A percentile compares a stretch with the other conserved stretches of the same genome.
Evolutionary conservation across 2,888 invertebrate species (phyloP).

Genomic region (Eubasilissa splendida): DNA sequence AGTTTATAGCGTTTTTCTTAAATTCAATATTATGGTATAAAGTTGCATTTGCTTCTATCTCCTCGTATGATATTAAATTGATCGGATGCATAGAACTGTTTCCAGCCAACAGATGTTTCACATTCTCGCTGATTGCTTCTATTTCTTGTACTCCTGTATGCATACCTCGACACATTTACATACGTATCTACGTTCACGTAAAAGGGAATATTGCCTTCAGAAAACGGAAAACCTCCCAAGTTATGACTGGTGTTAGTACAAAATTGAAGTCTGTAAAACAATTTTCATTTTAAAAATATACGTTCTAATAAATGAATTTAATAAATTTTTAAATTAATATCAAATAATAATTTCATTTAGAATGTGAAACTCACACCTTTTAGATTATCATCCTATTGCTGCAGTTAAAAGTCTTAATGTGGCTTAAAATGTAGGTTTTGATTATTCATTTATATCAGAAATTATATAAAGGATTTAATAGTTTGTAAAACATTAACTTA

Average conservation of each 20-base stretch:
- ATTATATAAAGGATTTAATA: no score
- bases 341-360: no score
- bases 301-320: no score
- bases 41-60: neutral
- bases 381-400: no score
- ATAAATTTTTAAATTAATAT: no score
- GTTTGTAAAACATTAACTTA: no score
- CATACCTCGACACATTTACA: conserved; percentile 16
- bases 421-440: no score
- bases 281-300: neutral
- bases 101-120: conserved; percentile 16
- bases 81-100: conserved; percentile 3
- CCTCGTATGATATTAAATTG: neutral
- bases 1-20: no score
- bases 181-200: neutral
- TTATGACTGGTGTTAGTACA: conserved; percentile 2
- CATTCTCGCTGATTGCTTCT: conserved; percentile 21
- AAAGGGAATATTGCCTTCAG: conserved; percentile 1
- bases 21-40: no score
- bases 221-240: neutral
- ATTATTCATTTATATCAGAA: no score
- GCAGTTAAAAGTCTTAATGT: no score
- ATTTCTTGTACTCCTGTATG: neutral
- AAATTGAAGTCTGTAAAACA: neutral
- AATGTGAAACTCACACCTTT: no score